Conservation (phyloP, 2,113 vertebrate genomes). For the Helogale parvula region DNA sequence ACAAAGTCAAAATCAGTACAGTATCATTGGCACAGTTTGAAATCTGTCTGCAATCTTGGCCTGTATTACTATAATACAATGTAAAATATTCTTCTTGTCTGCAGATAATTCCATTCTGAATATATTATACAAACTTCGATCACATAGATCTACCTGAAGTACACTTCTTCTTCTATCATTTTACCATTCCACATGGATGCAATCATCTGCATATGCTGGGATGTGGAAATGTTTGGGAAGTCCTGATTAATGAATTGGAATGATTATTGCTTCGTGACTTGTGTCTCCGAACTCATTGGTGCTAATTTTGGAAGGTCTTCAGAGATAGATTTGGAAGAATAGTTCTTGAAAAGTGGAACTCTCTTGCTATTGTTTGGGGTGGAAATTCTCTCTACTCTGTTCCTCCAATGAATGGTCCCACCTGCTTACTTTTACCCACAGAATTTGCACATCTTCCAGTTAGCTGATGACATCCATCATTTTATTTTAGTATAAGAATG, state of each 20-base stretch:
- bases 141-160: background rate
- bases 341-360: background rate
- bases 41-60: background rate
- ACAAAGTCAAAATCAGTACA: constrained; percentile 14
- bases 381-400: background rate
- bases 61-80: background rate
- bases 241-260: background rate
- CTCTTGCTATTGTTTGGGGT: background rate
- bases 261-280: background rate
- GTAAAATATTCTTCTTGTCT: background rate
- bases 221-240: background rate
- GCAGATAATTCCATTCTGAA: background rate
- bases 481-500: constrained; percentile 29
- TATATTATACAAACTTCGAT: background rate
- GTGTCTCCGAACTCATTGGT: background rate
- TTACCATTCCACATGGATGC: background rate
- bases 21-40: background rate
- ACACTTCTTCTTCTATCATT: background rate
- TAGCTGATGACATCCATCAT: background rate
- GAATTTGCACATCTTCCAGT: background rate
- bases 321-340: background rate
- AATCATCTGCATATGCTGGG: background rate
- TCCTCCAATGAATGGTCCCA: background rate
- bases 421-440: background rate
- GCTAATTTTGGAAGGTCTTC: background rate